phyloP scores from a whole-genome alignment of 2,113 vertebrate genomes.

The Chlamydotis undulata region DNA sequence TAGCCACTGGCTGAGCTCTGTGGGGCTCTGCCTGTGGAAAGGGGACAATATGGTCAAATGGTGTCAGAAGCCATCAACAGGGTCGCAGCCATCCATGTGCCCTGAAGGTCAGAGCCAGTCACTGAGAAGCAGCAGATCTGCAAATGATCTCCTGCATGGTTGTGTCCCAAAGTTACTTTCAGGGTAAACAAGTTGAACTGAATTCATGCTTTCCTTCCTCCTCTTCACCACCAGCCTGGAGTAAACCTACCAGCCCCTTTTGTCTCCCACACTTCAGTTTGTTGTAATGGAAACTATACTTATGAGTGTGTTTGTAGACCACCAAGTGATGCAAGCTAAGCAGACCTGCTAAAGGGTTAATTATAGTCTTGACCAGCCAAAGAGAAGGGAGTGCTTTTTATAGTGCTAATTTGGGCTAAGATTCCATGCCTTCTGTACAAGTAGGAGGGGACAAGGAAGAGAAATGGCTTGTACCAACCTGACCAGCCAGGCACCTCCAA shows the following conservation, averaged over 20 bases:
- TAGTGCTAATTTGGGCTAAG: background rate
- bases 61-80: background rate
- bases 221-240: background rate
- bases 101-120: background rate
- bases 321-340: background rate
- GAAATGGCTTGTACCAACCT: background rate
- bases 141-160: background rate
- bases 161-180: background rate
- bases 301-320: background rate
- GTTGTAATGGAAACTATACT: background rate
- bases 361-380: background rate
- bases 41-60: background rate
- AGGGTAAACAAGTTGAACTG: background rate
- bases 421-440: background rate
- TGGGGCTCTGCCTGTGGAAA: background rate
- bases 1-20: background rate
- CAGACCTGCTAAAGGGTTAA: background rate
- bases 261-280: background rate
- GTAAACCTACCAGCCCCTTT: background rate
- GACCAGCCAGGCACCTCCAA: background rate
- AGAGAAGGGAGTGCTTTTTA: background rate
- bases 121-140: background rate
- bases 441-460: background rate
- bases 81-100: background rate
- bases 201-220: background rate